Evolutionary conservation across 2,113 vertebrate species (phyloP).

Genomic region (Caracal caracal): DNA sequence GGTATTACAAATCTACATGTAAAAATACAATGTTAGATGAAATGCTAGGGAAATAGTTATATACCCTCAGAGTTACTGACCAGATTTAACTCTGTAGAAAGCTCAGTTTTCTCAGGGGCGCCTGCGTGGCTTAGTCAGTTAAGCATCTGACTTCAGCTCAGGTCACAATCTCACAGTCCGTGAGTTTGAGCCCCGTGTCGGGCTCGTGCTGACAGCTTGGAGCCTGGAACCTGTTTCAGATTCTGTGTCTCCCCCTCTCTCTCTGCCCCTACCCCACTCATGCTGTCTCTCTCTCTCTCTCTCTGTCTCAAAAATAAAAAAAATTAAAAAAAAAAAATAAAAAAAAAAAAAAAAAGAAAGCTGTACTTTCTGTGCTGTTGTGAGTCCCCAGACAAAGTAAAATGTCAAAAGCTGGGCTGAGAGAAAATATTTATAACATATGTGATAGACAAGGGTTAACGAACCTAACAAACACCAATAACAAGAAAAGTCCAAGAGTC

Average conservation of each 20-base stretch:
- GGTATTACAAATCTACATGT: background rate
- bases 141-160: no score
- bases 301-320: no score
- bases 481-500: background rate
- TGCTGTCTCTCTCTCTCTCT: no score
- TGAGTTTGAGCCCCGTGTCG: no score
- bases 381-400: background rate
- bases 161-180: no score
- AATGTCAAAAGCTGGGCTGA: background rate
- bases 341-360: background rate
- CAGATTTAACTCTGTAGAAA: slow-evolving; percentile 9
- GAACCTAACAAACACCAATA: background rate
- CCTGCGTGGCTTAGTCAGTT: no score
- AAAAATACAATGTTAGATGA: slow-evolving; percentile 46
- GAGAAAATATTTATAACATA: background rate
- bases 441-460: background rate
- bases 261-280: no score
- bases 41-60: slow-evolving; percentile 7
- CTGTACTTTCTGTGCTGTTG: background rate
- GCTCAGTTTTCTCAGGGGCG: no score
- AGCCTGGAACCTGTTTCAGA: no score
- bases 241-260: no score
- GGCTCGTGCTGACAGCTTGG: no score
- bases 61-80: background rate
- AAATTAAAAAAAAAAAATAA: no score